These are phyloP conservation scores for Dryocosmus kuriphilus DNA, from an alignment of 2,888 invertebrate species.

Conservation along the genomic window DNA sequence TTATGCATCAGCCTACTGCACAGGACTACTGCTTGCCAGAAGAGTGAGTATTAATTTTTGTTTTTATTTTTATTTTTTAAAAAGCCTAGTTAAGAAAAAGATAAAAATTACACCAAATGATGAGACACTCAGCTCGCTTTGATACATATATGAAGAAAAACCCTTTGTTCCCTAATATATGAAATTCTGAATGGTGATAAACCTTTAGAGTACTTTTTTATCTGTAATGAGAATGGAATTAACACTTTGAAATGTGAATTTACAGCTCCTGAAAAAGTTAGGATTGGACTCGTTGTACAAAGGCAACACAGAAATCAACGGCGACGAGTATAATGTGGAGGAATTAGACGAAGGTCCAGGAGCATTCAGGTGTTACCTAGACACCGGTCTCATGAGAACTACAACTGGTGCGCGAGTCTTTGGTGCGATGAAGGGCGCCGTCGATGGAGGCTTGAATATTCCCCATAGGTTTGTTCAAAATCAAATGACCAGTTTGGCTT, in stretches of 20 bases:
- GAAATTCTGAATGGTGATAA: slow-evolving; percentile 31
- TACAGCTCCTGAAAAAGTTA: slow-evolving; percentile 92
- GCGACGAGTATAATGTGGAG: slow-evolving; percentile 97
- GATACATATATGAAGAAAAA: slow-evolving; percentile 73
- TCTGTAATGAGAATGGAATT: not conserved
- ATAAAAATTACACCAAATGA: slow-evolving; percentile 63
- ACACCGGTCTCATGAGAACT: slow-evolving; percentile 97
- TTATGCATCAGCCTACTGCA: slow-evolving; percentile 99
- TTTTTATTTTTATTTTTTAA: slow-evolving; percentile 21
- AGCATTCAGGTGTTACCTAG: slow-evolving; percentile 97
- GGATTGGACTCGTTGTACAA: slow-evolving; percentile 93
- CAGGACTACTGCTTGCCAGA: slow-evolving; percentile 96
- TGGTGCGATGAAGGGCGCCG: slow-evolving; percentile 99
- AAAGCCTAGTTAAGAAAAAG: not conserved
- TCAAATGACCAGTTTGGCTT: not conserved
- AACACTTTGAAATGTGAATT: slow-evolving; percentile 48
- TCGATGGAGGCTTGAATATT: slow-evolving; percentile 99
- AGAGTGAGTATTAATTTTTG: slow-evolving; percentile 80
- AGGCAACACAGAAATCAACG: slow-evolving; percentile 94
- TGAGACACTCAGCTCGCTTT: slow-evolving; percentile 76
- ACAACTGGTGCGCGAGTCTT: slow-evolving; percentile 99
- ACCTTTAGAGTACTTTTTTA: slow-evolving; percentile 42
- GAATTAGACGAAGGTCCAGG: slow-evolving; percentile 94
- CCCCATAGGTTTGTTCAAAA: slow-evolving; percentile 86
- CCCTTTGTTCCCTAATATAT: slow-evolving; percentile 71